phyloP scores from a whole-genome alignment of 2,888 invertebrate genomes.

The Magallana nippona region DNA sequence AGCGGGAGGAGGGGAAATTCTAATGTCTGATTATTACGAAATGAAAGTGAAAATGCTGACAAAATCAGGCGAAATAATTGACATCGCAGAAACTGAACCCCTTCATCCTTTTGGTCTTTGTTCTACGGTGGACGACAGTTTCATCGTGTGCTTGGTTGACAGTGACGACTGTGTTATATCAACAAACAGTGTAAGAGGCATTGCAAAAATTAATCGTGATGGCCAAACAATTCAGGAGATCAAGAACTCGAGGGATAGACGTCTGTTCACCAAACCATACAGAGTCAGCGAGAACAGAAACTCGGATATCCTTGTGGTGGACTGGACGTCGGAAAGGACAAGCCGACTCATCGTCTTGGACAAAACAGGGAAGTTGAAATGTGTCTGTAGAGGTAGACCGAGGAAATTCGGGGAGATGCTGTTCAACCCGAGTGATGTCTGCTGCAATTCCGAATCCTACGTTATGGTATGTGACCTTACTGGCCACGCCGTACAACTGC shows the following conservation, averaged over 20 bases:
- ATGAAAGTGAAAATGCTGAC: constrained; percentile 17
- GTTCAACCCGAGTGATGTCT: constrained; percentile 5
- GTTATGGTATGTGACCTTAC: background rate
- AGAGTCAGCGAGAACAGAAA: constrained; percentile 14
- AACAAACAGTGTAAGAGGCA: background rate
- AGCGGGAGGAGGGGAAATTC: background rate
- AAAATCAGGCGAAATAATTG: constrained; percentile 20
- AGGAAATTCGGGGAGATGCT: constrained; percentile 13
- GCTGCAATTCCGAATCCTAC: constrained; percentile 5
- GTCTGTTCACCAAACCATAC: constrained; percentile 6
- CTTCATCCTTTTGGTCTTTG: constrained; percentile 20
- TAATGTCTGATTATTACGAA: constrained; percentile 16
- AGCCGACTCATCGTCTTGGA: background rate
- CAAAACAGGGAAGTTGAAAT: constrained; percentile 18
- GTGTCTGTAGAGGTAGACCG: constrained; percentile 6
- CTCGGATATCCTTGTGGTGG: background rate
- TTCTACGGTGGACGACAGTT: background rate
- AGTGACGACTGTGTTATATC: background rate
- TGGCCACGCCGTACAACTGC: background rate
- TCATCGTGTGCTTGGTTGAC: constrained; percentile 17
- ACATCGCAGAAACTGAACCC: background rate
- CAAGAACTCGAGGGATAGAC: background rate
- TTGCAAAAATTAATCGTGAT: constrained; percentile 11
- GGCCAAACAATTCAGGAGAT: background rate
- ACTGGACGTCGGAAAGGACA: constrained; percentile 16